phyloP scores from a whole-genome alignment of 1,140 invertebrate genomes.

The Drosophila ambigua region DNA sequence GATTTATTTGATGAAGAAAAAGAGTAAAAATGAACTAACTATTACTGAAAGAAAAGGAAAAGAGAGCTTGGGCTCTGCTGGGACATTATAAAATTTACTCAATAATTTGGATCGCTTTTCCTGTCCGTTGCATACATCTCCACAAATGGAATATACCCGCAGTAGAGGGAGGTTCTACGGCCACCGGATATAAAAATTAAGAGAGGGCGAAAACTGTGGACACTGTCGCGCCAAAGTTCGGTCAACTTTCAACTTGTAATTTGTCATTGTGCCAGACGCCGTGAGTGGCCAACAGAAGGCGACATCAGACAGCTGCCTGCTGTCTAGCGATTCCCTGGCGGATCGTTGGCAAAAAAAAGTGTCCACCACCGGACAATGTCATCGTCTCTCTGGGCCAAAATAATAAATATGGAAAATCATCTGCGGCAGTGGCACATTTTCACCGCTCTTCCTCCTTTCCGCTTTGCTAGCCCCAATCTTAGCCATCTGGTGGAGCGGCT shows the following conservation, averaged over 20 bases:
- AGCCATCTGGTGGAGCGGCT: slow-evolving; percentile 33
- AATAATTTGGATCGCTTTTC: too few species aligned
- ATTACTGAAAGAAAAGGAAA: too few species aligned
- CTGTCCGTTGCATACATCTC: too few species aligned
- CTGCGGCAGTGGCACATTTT: slow-evolving; percentile 39
- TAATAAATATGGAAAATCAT: slow-evolving; percentile 66
- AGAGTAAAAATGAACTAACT: too few species aligned
- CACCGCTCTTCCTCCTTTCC: not conserved
- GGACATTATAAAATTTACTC: too few species aligned
- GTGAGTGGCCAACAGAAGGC: slow-evolving; percentile 56
- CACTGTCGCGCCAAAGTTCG: slow-evolving; percentile 69
- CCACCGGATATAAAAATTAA: slow-evolving; percentile 30
- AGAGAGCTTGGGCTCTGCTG: too few species aligned
- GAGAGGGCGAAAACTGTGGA: slow-evolving; percentile 26
- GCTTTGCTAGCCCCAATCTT: not conserved
- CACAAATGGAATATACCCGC: too few species aligned
- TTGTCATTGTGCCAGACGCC: slow-evolving; percentile 76
- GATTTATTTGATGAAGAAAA: not conserved
- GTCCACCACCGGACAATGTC: slow-evolving; percentile 52
- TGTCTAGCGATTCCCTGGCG: slow-evolving; percentile 1
- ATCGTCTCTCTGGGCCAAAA: slow-evolving; percentile 49
- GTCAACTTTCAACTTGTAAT: slow-evolving; percentile 80
- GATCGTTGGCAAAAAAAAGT: slow-evolving; percentile 30
- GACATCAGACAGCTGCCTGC: slow-evolving; percentile 58
- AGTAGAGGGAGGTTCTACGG: not conserved